Evolutionary conservation across 2,113 vertebrate genomes (phyloP), one percentile per base, ranked within the genome.

Genomic region (Tragulus kanchil): DNA sequence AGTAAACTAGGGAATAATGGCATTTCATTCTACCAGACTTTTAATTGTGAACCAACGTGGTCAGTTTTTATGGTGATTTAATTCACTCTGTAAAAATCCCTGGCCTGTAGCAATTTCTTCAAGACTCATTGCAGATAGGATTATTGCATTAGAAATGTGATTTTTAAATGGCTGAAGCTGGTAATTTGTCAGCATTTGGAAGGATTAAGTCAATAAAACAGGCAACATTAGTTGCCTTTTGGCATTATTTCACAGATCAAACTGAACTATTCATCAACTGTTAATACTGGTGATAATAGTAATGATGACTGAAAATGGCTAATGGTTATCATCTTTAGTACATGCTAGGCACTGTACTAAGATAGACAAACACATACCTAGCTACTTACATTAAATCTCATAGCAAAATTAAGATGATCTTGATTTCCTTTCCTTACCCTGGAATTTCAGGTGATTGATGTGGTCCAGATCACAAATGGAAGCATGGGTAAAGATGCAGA

Each of bases 101-200:
- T 64, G 95, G 94, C 95, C 97, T 96, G 97, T 98, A 96, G 97
- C 98, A 90, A 98, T 98, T 97, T 98, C 98, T 97, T 97, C 96
- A 95, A 67, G 86, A 96, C 73, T 97, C 98, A 93, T 64, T 97
- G 96, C 97, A 98, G 98, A 98, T 97, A 96, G 98, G 98, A 98
- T 98, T 98, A 98, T 97, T 98, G 97, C 94, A 97, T 98, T 98
- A 98, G 98, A 98, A 98, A 98, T 98, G 98, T 98, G 98, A 98
- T 97, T 98, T 97, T 98, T 98, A 98, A 98, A 97, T 97, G 97
- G 85, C 98, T 67, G 0, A 93, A 96, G 96, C 98, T 97, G 89
- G 96, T 98, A 98, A 98, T 98, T 98, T 98, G 98, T 98, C 98
- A 98, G 97, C 97, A 92, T 98, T 98, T 98, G 97, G 97, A 97